Evolutionary conservation across 2,113 vertebrate species (phyloP).

Genomic region (Muscicapa adusta): DNA sequence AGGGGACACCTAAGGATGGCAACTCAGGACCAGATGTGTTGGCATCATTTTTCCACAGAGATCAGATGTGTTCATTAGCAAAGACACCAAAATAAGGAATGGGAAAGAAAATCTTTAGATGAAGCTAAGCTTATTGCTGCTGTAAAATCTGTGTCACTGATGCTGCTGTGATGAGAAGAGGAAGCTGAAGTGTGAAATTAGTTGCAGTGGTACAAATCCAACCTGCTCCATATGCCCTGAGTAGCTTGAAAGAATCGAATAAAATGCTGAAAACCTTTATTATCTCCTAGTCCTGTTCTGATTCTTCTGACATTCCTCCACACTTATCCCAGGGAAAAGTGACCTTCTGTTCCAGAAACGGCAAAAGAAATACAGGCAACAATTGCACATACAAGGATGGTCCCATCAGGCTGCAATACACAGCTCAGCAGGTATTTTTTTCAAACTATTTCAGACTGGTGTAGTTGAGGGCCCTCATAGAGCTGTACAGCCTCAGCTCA

Average conservation of each 20-base stretch:
- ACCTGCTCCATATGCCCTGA: background rate
- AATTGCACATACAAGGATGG: background rate
- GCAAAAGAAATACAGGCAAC: constrained; percentile 29
- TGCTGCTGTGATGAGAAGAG: background rate
- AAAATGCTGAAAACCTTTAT: background rate
- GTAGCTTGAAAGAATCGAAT: background rate
- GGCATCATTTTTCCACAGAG: constrained; percentile 14
- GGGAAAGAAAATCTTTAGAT: background rate
- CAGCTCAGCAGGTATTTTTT: background rate
- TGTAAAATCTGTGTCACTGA: constrained; percentile 28
- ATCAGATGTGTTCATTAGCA: constrained; percentile 27
- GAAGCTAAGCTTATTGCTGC: constrained; percentile 1
- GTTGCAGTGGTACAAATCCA: background rate
- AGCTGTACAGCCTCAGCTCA: constrained; percentile 35
- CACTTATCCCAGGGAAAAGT: background rate
- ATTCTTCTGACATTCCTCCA: background rate
- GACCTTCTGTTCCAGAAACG: background rate
- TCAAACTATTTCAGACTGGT: constrained; percentile 22
- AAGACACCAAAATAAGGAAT: constrained; percentile 48
- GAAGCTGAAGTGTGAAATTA: constrained; percentile 27
- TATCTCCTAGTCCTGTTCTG: background rate
- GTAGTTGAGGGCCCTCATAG: constrained; percentile 23
- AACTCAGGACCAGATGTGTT: background rate
- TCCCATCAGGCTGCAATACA: constrained; percentile 21
- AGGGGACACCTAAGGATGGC: background rate